A percentile compares a stretch with the other conserved stretches of the same genome.
Evolutionary conservation across 2,888 invertebrate species (phyloP).

Genomic region (Chironomus tentans): DNA sequence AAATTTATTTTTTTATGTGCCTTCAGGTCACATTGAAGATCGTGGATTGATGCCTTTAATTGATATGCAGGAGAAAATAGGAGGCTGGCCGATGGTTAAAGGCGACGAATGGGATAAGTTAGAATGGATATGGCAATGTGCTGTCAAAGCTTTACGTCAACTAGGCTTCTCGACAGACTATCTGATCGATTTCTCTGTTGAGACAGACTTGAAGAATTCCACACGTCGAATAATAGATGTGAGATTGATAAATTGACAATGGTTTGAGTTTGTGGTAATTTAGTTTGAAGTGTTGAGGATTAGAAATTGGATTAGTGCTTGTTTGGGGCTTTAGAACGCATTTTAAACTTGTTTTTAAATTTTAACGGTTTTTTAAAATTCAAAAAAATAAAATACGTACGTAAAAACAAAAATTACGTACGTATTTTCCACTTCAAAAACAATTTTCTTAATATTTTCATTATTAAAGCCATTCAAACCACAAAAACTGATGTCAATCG

Average conservation of each 20-base stretch:
- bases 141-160: conserved; percentile 69
- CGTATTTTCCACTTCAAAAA: no score
- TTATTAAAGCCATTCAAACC: no score
- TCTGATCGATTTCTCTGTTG: conserved; percentile 82
- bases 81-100: conserved; percentile 89
- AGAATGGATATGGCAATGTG: conserved; percentile 70
- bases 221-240: conserved; percentile 77
- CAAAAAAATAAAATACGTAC: no score
- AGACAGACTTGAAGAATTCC: conserved; percentile 82
- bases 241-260: conserved; percentile 33
- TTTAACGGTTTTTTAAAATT: no score
- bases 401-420: no score
- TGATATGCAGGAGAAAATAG: conserved; percentile 61
- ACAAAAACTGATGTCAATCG: no score
- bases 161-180: conserved; percentile 83
- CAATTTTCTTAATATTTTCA: no score
- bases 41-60: conserved; percentile 65
- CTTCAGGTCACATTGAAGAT: conserved; percentile 48
- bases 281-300: not conserved
- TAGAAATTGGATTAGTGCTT: no score
- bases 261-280: conserved; percentile 28
- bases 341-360: no score
- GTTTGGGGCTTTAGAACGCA: no score
- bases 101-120: conserved; percentile 62
- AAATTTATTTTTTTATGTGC: no score